Evolutionary conservation across 2,113 vertebrate species (phyloP).

Genomic region (Perca flavescens): DNA sequence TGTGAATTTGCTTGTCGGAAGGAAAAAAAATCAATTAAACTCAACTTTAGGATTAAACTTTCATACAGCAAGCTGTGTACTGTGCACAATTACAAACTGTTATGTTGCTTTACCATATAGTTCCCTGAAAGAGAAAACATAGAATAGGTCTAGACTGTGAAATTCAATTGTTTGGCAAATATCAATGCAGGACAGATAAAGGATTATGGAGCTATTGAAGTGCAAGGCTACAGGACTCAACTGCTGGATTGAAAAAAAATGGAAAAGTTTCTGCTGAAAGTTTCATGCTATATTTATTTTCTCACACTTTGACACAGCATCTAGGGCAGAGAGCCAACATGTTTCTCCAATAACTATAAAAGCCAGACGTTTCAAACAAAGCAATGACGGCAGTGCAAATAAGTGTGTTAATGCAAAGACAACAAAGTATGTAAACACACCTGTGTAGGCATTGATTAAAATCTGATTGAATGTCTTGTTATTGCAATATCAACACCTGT

Average conservation of each 20-base stretch:
- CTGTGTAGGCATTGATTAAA: slow-evolving; percentile 62
- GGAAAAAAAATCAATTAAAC: background rate
- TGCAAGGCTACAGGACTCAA: slow-evolving; percentile 50
- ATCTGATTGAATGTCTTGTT: slow-evolving; percentile 69
- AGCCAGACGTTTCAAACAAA: slow-evolving; percentile 5
- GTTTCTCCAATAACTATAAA: slow-evolving; percentile 1
- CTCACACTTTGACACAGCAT: slow-evolving; percentile 9
- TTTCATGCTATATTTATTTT: slow-evolving; percentile 54
- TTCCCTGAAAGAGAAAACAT: slow-evolving; percentile 33
- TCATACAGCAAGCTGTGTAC: slow-evolving; percentile 13
- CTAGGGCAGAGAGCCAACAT: background rate
- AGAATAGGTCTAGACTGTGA: slow-evolving; percentile 53
- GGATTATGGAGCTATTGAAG: slow-evolving; percentile 43
- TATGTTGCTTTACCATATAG: background rate
- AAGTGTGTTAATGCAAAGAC: slow-evolving; percentile 36
- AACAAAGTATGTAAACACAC: slow-evolving; percentile 39
- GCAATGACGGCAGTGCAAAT: slow-evolving; percentile 15
- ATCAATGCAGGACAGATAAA: slow-evolving; percentile 58
- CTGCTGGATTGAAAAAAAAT: slow-evolving; percentile 5
- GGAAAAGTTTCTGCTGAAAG: slow-evolving; percentile 43
- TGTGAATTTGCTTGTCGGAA: background rate
- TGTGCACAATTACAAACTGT: slow-evolving; percentile 6
- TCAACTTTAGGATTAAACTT: slow-evolving; percentile 24
- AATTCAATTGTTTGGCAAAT: slow-evolving; percentile 55
- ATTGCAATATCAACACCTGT: slow-evolving; percentile 69